phyloP scores from a whole-genome alignment of 2,888 invertebrate species.

The Danaus chrysippus region DNA sequence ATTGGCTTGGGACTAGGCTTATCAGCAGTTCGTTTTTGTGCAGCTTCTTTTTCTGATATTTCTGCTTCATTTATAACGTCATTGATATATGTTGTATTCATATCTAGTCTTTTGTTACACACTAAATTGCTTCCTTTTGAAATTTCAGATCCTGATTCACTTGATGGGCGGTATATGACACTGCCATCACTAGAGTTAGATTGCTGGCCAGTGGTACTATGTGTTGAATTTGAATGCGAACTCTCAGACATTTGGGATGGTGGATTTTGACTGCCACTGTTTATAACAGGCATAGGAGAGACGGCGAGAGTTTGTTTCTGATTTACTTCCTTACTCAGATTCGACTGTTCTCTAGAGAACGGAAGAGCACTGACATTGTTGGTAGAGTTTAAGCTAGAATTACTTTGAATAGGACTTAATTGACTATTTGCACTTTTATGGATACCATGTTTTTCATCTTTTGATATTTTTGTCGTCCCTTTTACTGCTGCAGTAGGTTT shows the following conservation, averaged over 20 bases:
- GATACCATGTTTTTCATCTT: constrained; percentile 76
- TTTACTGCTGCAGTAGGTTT: constrained; percentile 96
- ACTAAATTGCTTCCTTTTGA: constrained; percentile 65
- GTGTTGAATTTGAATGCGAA: constrained; percentile 78
- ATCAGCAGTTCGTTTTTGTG: constrained; percentile 57
- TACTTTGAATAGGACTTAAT: constrained; percentile 78
- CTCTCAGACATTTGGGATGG: constrained; percentile 83
- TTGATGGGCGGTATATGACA: constrained; percentile 85
- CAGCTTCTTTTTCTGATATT: constrained; percentile 70
- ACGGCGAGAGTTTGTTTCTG: constrained; percentile 81
- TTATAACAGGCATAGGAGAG: constrained; percentile 85
- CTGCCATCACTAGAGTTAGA: constrained; percentile 87
- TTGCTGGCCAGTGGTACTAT: constrained; percentile 82
- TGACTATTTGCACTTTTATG: constrained; percentile 78
- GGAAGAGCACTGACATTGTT: constrained; percentile 71
- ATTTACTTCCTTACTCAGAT: constrained; percentile 70
- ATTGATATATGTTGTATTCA: constrained; percentile 72
- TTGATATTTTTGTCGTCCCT: constrained; percentile 88
- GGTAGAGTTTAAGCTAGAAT: constrained; percentile 77
- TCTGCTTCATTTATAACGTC: constrained; percentile 78
- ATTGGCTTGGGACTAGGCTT: constrained; percentile 49
- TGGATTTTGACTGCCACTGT: constrained; percentile 49
- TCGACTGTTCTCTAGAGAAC: constrained; percentile 74
- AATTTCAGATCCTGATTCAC: constrained; percentile 84
- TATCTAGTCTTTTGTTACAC: constrained; percentile 75